A percentile compares a stretch with the other conserved stretches of the same genome.
Evolutionary conservation across 2,888 invertebrate species (phyloP).

Genomic region (Plutella xylostella): DNA sequence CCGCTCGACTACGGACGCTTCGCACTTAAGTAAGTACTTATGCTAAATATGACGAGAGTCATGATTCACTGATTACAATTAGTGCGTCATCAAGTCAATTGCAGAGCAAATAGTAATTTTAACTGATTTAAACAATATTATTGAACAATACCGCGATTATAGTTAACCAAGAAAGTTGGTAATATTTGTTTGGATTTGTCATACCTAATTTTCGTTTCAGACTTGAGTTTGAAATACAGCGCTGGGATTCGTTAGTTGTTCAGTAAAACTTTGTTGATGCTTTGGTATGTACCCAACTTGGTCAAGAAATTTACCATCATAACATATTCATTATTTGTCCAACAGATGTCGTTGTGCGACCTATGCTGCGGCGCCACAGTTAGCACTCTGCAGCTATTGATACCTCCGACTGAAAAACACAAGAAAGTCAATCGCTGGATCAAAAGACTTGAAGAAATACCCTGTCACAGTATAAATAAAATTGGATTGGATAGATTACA

Average conservation of each 20-base stretch:
- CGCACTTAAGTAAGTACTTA: no score
- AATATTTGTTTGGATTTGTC: not conserved
- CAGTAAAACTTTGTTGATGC: no score
- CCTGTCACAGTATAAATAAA: no score
- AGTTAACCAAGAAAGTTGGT: not conserved
- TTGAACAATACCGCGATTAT: not conserved
- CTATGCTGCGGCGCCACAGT: constrained; percentile 54
- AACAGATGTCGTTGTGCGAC: constrained; percentile 49
- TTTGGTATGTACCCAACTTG: not conserved
- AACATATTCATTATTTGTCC: constrained; percentile 21
- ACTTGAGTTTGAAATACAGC: no score
- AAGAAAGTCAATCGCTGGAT: constrained; percentile 49
- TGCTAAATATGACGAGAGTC: no score
- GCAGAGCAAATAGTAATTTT: no score
- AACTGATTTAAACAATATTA: no score
- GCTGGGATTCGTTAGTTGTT: no score
- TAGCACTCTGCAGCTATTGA: constrained; percentile 43
- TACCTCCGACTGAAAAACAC: constrained; percentile 40
- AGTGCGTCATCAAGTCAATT: no score
- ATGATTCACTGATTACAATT: no score
- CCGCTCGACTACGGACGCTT: no score
- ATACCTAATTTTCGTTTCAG: not conserved
- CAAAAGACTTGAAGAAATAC: constrained; percentile 27
- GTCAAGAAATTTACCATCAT: not conserved
- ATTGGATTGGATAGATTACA: no score